These are phyloP conservation scores for Aphelenchoides bicaudatus DNA, from an alignment of 2,888 invertebrate genomes.

Conservation along the genomic window DNA sequence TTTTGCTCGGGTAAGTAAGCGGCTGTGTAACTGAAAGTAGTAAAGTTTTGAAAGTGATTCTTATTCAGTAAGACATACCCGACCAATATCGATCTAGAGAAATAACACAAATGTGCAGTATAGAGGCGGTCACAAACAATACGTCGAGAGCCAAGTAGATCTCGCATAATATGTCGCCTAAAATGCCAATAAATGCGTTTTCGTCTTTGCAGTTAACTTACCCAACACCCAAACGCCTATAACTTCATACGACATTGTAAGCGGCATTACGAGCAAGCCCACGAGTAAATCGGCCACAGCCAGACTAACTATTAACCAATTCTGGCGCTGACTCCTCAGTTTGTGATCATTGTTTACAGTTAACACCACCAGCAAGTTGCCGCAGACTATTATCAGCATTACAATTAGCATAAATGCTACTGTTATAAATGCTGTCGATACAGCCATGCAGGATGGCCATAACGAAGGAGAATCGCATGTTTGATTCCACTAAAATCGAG, in stretches of 20 bases:
- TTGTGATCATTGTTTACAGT: conserved; percentile 58
- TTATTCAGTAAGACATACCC: too few species aligned
- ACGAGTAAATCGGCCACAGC: conserved; percentile 61
- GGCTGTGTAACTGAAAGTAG: conserved; percentile 58
- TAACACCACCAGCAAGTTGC: conserved; percentile 57
- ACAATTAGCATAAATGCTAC: conserved; percentile 56
- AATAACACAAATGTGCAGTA: conserved; percentile 62
- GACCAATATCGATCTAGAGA: conserved; percentile 59
- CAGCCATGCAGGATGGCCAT: conserved; percentile 38
- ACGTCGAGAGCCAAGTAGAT: conserved; percentile 65
- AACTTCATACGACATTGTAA: conserved; percentile 64
- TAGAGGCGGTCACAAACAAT: conserved; percentile 64
- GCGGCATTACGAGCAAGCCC: conserved; percentile 64
- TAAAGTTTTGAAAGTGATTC: too few species aligned
- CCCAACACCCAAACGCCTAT: conserved; percentile 65
- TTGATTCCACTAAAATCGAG: conserved; percentile 17
- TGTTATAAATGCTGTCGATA: conserved; percentile 50
- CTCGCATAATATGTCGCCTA: conserved; percentile 63
- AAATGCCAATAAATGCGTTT: conserved; percentile 17
- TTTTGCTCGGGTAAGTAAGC: conserved; percentile 52
- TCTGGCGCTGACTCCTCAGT: conserved; percentile 62
- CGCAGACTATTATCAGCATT: conserved; percentile 58
- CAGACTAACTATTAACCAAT: conserved; percentile 64
- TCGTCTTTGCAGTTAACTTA: conserved; percentile 22
- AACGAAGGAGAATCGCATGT: conserved; percentile 31